Conservation (phyloP, 2,888 invertebrate species). For the Drosophila emarginata region DNA sequence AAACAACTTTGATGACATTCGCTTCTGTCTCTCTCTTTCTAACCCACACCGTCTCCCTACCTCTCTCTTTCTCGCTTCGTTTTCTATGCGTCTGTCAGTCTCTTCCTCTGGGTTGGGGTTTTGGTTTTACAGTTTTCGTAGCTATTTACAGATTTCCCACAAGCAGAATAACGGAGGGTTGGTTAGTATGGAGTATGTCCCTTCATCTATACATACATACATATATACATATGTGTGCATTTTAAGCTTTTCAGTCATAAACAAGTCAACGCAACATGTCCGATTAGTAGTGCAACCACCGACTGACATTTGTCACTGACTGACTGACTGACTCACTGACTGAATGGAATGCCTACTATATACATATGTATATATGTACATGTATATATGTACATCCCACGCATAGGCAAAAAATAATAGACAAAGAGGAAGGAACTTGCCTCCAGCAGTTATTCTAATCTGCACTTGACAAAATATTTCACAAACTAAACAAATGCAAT, state of each 20-base stretch:
- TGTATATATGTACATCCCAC: neutral
- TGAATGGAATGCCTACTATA: constrained; percentile 15
- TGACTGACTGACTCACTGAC: constrained; percentile 30
- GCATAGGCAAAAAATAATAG: constrained; percentile 7
- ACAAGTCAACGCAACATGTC: constrained; percentile 75
- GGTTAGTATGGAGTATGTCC: too few relatives aligned
- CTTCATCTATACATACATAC: neutral
- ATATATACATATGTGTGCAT: constrained; percentile 30
- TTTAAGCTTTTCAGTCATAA: constrained; percentile 72
- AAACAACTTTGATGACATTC: constrained; percentile 47
- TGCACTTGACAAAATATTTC: constrained; percentile 33
- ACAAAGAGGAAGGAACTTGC: constrained; percentile 39
- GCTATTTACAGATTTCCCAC: constrained; percentile 77
- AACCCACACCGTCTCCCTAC: constrained; percentile 1
- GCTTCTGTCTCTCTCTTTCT: constrained; percentile 32
- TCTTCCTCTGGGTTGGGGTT: constrained; percentile 44
- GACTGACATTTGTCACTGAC: constrained; percentile 73
- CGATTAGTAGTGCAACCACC: constrained; percentile 75
- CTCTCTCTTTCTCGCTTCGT: neutral
- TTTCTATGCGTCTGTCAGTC: neutral
- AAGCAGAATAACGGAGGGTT: constrained; percentile 22
- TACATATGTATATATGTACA: neutral
- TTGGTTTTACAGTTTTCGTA: constrained; percentile 66
- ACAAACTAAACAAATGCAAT: neutral
- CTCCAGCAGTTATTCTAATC: constrained; percentile 33